Base-by-base conservation (phyloP, 1,140 invertebrate genomes). In the Drosophila bocki region DNA sequence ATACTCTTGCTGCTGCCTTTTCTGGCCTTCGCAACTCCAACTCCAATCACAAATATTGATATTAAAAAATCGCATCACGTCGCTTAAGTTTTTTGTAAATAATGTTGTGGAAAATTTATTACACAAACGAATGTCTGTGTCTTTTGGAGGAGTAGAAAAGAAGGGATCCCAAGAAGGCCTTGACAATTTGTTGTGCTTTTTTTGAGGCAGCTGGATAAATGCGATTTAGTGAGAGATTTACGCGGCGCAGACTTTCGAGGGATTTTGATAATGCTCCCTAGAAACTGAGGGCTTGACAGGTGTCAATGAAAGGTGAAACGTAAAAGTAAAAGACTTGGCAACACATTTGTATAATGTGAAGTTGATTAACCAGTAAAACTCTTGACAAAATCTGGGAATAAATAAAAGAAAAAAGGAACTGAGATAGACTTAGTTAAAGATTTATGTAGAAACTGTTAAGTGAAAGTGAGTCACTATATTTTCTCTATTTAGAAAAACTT, bases 61-160 rank as follows among this genome's bases (percentile, higher is more conserved):
- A 88, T 84, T 90, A 88, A 90, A 85, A 90, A 88, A 88, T 90
- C 84, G 69, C 81, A 84, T 84, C 84, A 88, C 84, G 85, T 90
- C 84, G 64, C 78, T 79, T 72, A 67, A 69, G 75, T 84, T 77
- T 77, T 75, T 87, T 88, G 84, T 88, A 88, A 88, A 88, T 88
- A 88, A 88, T 88, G 84, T 88, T 83, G 72, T 86, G 81, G 81
- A 88, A 84, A 88, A 88, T 88, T 76, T 88, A 90, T 90, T 90
- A 81, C 50, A 74, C 75, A 72, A 61, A 64, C 63, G 37, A 29
- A 61, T 72, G 50, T 67, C 26, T 39, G 45, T 56, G 76, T 65
- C 76, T 53, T 44, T 69, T 59, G 50, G 45, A 15, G 69, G 22
- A 9, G 53, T n/a, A 39, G 4, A 33, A 39, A 44, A 12, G 29